Conservation (phyloP, 2,797 vertebrate species). For the Chloroceryle amazona region DNA sequence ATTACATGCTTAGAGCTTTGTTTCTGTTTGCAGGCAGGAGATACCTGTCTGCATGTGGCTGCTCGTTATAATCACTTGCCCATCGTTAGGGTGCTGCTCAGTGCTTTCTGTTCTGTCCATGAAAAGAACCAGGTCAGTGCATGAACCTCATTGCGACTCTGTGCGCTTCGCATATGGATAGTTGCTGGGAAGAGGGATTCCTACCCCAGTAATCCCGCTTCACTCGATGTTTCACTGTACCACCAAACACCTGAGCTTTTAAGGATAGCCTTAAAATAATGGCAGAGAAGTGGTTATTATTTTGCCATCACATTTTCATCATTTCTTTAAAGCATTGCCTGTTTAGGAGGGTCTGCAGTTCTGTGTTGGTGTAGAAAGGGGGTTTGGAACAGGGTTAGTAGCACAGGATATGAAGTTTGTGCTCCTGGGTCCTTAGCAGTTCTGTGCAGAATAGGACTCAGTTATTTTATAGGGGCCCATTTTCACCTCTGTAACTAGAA, state of each 20-base stretch:
- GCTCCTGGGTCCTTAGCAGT: background rate
- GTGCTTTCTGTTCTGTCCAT: slow-evolving; percentile 94
- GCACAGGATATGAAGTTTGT: background rate
- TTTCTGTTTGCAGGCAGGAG: slow-evolving; percentile 89
- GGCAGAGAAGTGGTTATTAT: background rate
- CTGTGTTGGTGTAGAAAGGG: background rate
- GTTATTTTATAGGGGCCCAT: background rate
- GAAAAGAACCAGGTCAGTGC: slow-evolving; percentile 95
- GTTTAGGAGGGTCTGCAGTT: background rate
- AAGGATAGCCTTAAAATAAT: background rate
- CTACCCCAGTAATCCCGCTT: background rate
- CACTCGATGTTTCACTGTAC: background rate
- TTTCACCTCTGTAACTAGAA: background rate
- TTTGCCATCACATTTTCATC: slow-evolving; percentile 40
- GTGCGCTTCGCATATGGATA: background rate
- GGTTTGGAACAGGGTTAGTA: background rate
- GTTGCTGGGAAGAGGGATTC: slow-evolving; percentile 23
- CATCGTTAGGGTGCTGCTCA: slow-evolving; percentile 92
- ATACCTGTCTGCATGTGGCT: slow-evolving; percentile 94
- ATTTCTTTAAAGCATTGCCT: slow-evolving; percentile 39
- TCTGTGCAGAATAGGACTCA: background rate
- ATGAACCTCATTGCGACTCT: slow-evolving; percentile 49
- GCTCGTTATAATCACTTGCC: slow-evolving; percentile 95
- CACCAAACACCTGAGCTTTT: background rate
- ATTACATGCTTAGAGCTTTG: slow-evolving; percentile 72